Percentiles rank a stretch among this genome's conserved stretches.
These are phyloP conservation scores for Hypena proboscidalis DNA, from an alignment of 2,888 invertebrate genomes.

Conservation along the genomic window DNA sequence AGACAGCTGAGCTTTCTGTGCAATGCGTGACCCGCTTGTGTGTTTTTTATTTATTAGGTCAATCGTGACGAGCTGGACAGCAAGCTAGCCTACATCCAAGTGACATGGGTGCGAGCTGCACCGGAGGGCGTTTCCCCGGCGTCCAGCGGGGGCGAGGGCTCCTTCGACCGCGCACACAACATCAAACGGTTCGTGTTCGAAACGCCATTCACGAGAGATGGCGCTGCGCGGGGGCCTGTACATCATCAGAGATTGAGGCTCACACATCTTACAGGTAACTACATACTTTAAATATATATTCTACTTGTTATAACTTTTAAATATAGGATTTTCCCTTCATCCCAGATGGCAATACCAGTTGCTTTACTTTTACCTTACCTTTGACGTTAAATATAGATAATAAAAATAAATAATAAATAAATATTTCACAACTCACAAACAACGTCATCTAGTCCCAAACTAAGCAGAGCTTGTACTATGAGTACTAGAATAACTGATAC, in stretches of 20 bases:
- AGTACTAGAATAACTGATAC: too few relatives aligned
- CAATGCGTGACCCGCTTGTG: too few relatives aligned
- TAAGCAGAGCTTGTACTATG: too few relatives aligned
- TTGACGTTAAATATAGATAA: too few relatives aligned
- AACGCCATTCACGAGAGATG: constrained; percentile 96
- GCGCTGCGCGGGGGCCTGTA: constrained; percentile 90
- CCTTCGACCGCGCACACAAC: constrained; percentile 96
- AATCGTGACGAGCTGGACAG: constrained; percentile 91
- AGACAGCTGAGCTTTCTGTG: too few relatives aligned
- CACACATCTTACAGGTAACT: constrained; percentile 94
- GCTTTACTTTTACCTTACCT: too few relatives aligned
- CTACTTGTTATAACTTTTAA: neutral
- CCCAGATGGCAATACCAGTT: too few relatives aligned
- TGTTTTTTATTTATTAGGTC: constrained; percentile 78
- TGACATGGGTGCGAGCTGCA: constrained; percentile 97
- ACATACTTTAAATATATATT: neutral
- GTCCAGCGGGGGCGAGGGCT: constrained; percentile 87
- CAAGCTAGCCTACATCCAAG: constrained; percentile 96
- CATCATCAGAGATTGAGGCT: constrained; percentile 96
- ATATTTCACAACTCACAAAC: too few relatives aligned
- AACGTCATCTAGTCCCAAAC: too few relatives aligned
- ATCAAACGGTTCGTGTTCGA: constrained; percentile 96
- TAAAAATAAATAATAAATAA: too few relatives aligned
- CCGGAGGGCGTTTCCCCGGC: constrained; percentile 92
- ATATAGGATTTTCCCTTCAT: neutral